These are phyloP conservation scores for Arbacia lixula DNA, from an alignment of 53 echinoderm and acorn worm species.

Conservation along the genomic window DNA sequence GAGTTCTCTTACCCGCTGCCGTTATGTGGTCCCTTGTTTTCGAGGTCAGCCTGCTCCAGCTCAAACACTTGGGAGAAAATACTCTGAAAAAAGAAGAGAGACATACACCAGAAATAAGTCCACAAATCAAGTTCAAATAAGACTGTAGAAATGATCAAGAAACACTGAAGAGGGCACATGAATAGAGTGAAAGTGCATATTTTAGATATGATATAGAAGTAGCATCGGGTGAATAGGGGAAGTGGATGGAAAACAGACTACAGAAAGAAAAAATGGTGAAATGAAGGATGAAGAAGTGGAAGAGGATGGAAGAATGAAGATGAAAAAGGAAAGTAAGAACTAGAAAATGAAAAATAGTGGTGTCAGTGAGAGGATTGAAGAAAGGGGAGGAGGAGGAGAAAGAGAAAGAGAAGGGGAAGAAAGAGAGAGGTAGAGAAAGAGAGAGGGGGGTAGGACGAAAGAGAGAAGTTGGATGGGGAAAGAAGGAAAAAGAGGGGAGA, in stretches of 20 bases:
- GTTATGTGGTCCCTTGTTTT: conserved; percentile 90
- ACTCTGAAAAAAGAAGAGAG: conserved; percentile 64
- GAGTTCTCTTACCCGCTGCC: conserved; percentile 74
- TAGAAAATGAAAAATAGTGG: too few relatives aligned
- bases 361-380: too few relatives aligned
- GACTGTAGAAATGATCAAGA: too few relatives aligned
- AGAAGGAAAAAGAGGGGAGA: too few relatives aligned
- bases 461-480: too few relatives aligned
- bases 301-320: not conserved
- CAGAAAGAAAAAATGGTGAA: not conserved
- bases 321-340: not conserved
- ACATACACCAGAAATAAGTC: not conserved
- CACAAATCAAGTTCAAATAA: too few relatives aligned
- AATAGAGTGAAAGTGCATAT: too few relatives aligned
- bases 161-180: too few relatives aligned
- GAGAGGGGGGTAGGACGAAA: not conserved
- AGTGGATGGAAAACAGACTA: too few relatives aligned
- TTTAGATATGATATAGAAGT: too few relatives aligned
- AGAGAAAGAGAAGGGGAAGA: not conserved
- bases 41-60: conserved; percentile 84
- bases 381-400: not conserved
- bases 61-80: conserved; percentile 99
- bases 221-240: too few relatives aligned
- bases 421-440: not conserved
- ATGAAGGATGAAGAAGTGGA: not conserved